Percentiles rank a stretch among this genome's conserved stretches.
Conservation (phyloP, 2,113 vertebrate species). For the Corythoichthys intestinalis region DNA sequence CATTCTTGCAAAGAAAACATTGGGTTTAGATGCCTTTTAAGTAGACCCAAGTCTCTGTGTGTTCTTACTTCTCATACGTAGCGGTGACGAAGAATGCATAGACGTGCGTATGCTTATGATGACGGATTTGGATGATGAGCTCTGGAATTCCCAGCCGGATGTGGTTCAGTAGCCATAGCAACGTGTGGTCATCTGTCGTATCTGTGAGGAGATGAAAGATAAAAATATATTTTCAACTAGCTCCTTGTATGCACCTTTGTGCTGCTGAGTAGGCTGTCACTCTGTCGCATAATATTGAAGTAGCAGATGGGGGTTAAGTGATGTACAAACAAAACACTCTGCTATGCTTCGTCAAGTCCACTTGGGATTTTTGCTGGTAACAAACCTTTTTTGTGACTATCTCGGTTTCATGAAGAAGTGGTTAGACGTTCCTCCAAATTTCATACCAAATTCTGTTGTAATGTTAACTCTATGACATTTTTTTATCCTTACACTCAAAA, state of each 20-base stretch:
- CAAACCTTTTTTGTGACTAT: neutral
- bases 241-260: slow-evolving; percentile 23
- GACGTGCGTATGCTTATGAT: slow-evolving; percentile 87
- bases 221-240: slow-evolving; percentile 32
- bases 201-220: slow-evolving; percentile 70
- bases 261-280: slow-evolving; percentile 27
- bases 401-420: neutral
- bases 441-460: neutral
- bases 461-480: neutral
- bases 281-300: slow-evolving; percentile 28
- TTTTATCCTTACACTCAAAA: too few species aligned
- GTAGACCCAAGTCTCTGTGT: neutral
- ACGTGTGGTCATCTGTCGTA: slow-evolving; percentile 92
- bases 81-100: slow-evolving; percentile 96
- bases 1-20: too few species aligned
- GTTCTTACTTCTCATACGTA: slow-evolving; percentile 87
- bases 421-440: neutral
- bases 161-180: slow-evolving; percentile 95
- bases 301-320: slow-evolving; percentile 40
- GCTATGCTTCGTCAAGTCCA: slow-evolving; percentile 2
- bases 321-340: slow-evolving; percentile 25
- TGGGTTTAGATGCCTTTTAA: neutral
- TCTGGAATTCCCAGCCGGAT: slow-evolving; percentile 94
- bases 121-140: slow-evolving; percentile 95
- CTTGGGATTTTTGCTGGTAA: slow-evolving; percentile 1